These are phyloP conservation scores for Himalopsyche kuldschensis DNA, from an alignment of 2,888 invertebrate genomes.

Conservation along the genomic window DNA sequence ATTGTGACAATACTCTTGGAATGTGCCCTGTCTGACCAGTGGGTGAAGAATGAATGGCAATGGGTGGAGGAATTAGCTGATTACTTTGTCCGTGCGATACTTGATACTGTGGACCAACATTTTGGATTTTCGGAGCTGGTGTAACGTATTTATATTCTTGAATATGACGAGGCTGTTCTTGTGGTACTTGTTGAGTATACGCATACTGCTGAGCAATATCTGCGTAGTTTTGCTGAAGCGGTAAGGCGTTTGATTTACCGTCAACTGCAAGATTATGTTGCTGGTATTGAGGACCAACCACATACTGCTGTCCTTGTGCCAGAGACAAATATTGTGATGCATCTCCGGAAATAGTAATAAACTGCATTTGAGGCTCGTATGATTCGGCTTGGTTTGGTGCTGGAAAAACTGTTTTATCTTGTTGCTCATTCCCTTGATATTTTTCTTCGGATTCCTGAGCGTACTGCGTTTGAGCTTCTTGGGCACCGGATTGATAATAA, in stretches of 20 bases:
- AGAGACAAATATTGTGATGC: not conserved
- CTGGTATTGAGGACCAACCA: slow-evolving; percentile 40
- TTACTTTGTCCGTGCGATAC: slow-evolving; percentile 45
- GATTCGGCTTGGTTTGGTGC: not conserved
- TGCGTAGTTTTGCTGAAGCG: slow-evolving; percentile 41
- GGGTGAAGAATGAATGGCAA: slow-evolving; percentile 50
- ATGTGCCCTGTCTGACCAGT: slow-evolving; percentile 50
- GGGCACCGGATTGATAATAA: slow-evolving; percentile 12
- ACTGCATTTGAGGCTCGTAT: not conserved
- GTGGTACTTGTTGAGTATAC: slow-evolving; percentile 47
- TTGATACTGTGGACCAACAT: slow-evolving; percentile 45
- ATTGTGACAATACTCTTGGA: slow-evolving; percentile 52
- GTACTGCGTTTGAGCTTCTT: not conserved
- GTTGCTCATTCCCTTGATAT: not conserved
- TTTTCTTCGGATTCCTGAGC: not conserved
- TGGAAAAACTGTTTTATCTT: slow-evolving; percentile 6
- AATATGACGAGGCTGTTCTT: slow-evolving; percentile 46
- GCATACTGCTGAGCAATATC: slow-evolving; percentile 42
- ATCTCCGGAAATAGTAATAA: slow-evolving; percentile 41
- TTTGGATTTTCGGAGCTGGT: slow-evolving; percentile 41
- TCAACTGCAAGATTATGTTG: slow-evolving; percentile 47
- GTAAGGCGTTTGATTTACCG: slow-evolving; percentile 44
- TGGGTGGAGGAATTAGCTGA: slow-evolving; percentile 46
- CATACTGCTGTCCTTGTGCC: slow-evolving; percentile 8
- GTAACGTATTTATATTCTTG: slow-evolving; percentile 41